phyloP scores from a whole-genome alignment of 2,888 invertebrate species.

The Pinctada fucata region DNA sequence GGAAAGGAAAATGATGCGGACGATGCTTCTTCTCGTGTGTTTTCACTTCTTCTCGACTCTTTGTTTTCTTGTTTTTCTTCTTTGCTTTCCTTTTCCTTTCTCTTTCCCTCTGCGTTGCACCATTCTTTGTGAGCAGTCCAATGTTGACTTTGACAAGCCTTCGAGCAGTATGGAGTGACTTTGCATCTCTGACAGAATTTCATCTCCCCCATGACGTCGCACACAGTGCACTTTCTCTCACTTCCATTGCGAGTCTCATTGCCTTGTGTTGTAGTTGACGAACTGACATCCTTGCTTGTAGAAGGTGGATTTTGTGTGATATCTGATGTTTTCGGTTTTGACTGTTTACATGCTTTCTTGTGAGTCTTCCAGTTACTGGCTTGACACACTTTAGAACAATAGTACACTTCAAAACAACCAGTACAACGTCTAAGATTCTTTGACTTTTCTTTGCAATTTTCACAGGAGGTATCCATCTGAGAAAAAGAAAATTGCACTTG shows the following conservation, averaged over 20 bases:
- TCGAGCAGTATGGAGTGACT: constrained; percentile 21
- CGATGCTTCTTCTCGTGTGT: neutral
- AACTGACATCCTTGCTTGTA: neutral
- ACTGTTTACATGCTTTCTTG: neutral
- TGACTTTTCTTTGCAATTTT: neutral
- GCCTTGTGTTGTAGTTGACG: neutral
- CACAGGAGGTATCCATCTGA: neutral
- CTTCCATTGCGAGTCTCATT: neutral
- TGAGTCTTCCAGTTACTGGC: neutral
- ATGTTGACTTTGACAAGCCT: constrained; percentile 27
- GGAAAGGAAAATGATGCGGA: neutral
- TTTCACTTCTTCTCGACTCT: neutral
- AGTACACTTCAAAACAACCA: neutral
- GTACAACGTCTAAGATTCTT: neutral
- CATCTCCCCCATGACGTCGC: neutral
- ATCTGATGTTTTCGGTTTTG: neutral
- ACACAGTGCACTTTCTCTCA: neutral
- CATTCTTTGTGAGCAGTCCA: constrained; percentile 20
- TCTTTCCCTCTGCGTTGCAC: constrained; percentile 2
- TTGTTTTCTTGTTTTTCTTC: neutral
- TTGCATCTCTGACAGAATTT: constrained; percentile 26
- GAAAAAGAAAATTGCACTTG: neutral
- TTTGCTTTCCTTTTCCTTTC: neutral
- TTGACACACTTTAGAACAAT: neutral
- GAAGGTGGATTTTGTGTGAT: neutral